Conservation (phyloP, 2,113 vertebrate genomes). For the Ploceus nigricollis region DNA sequence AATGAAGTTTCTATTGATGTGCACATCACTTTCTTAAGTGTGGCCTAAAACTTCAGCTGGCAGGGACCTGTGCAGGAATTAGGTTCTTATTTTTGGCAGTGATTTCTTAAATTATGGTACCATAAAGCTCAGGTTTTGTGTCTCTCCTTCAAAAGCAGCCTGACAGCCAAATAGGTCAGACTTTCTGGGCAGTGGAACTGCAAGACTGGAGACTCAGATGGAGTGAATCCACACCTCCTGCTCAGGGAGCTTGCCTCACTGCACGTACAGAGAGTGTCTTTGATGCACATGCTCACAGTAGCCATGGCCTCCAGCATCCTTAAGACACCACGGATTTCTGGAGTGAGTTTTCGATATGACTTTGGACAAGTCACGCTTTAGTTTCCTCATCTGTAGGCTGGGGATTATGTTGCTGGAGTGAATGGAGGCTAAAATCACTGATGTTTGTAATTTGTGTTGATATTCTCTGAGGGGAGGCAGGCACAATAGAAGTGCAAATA, state of each 20-base stretch:
- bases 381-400: constrained; percentile 24
- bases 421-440: constrained; percentile 54
- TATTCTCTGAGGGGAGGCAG: constrained; percentile 46
- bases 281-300: not conserved
- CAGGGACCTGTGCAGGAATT: not conserved
- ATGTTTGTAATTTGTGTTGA: constrained; percentile 64
- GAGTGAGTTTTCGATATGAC: constrained; percentile 35
- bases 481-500: constrained; percentile 61
- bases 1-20: not conserved
- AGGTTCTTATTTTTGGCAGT: not conserved
- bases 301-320: constrained; percentile 10
- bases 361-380: constrained; percentile 43
- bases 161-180: not conserved
- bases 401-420: constrained; percentile 37
- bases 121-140: not conserved
- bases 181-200: not conserved
- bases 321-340: not conserved
- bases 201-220: not conserved
- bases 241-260: not conserved
- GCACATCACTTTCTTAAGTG: not conserved
- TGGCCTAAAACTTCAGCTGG: not conserved
- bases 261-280: not conserved
- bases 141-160: not conserved
- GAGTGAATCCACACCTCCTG: not conserved
- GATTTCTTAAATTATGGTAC: not conserved